These are phyloP conservation scores for Prunella fulvescens DNA, from an alignment of 2,113 vertebrate species.

Conservation along the genomic window DNA sequence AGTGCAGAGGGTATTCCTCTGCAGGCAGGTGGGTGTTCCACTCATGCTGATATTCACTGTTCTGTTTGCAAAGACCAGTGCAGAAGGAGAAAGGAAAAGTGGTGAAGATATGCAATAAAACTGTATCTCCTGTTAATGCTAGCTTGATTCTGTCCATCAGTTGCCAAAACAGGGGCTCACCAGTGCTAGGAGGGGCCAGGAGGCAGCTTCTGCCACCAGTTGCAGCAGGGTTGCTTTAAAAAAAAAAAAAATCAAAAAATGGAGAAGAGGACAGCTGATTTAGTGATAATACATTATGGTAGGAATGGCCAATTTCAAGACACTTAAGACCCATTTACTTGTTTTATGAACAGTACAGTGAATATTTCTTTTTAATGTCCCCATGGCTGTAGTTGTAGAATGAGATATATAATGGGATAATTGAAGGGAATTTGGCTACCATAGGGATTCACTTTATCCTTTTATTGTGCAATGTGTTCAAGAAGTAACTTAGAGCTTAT, in stretches of 20 bases:
- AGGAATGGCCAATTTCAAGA: neutral
- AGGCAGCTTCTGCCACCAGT: neutral
- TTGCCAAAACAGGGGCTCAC: neutral
- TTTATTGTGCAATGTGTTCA: neutral
- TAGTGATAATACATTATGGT: neutral
- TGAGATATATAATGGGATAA: neutral
- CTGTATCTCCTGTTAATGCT: rapidly evolving
- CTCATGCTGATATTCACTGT: neutral
- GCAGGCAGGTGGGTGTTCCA: neutral
- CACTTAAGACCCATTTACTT: neutral
- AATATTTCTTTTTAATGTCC: neutral
- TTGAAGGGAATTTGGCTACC: neutral
- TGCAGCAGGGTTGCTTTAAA: neutral
- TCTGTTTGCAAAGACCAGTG: neutral
- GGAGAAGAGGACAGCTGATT: neutral
- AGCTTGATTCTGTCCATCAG: neutral
- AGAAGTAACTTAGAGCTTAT: neutral
- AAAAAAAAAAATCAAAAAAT: neutral
- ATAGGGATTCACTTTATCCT: neutral
- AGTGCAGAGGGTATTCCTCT: neutral
- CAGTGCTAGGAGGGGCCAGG: neutral
- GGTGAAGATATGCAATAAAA: neutral
- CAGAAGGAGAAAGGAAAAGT: neutral
- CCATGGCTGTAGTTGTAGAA: neutral
- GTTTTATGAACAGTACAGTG: neutral